Conservation (phyloP, 2,888 invertebrate species). For the Carcina quercana region DNA sequence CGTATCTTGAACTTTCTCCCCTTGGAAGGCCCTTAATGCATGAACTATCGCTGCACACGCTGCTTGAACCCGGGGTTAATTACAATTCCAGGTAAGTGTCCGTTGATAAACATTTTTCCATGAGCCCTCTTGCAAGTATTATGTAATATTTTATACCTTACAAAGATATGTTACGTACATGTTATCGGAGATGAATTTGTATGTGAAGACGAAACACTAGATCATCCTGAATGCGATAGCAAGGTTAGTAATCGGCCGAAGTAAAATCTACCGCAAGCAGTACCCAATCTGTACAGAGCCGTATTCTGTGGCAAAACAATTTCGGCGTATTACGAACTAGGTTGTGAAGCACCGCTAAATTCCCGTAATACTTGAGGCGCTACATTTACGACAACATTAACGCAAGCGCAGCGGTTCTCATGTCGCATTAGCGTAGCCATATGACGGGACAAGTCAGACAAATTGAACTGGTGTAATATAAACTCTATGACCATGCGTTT, state of each 20-base stretch:
- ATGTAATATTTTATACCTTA: no score
- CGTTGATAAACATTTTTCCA: slow-evolving; percentile 10
- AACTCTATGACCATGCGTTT: slow-evolving; percentile 14
- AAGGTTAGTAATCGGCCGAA: no score
- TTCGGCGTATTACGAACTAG: no score
- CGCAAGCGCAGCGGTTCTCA: background rate
- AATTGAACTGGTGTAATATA: slow-evolving; percentile 1
- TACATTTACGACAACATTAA: background rate
- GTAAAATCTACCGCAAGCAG: no score
- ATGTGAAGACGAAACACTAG: no score
- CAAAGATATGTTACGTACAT: no score
- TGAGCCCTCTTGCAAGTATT: slow-evolving; percentile 2
- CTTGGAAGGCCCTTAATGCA: slow-evolving; percentile 26
- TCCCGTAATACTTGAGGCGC: background rate
- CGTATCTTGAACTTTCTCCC: slow-evolving; percentile 31
- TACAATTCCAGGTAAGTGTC: slow-evolving; percentile 18
- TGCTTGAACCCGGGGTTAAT: slow-evolving; percentile 38
- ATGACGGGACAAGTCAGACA: background rate
- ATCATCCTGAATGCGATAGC: no score
- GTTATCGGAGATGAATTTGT: no score
- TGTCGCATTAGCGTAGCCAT: slow-evolving; percentile 2
- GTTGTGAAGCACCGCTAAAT: background rate
- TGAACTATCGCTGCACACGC: slow-evolving; percentile 17
- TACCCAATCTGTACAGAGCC: no score
- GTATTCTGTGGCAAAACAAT: no score